phyloP scores from a whole-genome alignment of 2,888 invertebrate species.

The Heliconius hortense region DNA sequence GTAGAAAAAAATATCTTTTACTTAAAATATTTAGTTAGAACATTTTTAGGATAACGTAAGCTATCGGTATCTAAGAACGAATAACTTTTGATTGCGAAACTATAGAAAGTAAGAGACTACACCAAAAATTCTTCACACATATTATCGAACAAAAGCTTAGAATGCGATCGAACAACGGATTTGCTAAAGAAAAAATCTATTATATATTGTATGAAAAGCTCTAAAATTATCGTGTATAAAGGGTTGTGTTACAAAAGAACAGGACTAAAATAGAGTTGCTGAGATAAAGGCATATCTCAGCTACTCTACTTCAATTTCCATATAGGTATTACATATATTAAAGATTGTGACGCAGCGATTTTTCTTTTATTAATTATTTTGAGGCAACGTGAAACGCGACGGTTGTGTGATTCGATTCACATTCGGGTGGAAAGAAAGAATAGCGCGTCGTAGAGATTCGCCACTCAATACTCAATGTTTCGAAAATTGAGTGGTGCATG shows the following conservation, averaged over 20 bases:
- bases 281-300: background rate
- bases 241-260: conserved; percentile 5
- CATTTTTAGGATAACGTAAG: background rate
- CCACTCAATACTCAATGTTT: too few relatives aligned
- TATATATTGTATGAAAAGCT: conserved; percentile 6
- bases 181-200: background rate
- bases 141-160: conserved; percentile 13
- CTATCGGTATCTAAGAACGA: background rate
- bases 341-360: background rate
- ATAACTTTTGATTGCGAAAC: background rate
- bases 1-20: background rate
- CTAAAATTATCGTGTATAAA: conserved; percentile 2
- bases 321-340: background rate
- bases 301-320: background rate
- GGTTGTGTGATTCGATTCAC: too few relatives aligned
- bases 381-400: too few relatives aligned
- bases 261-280: background rate
- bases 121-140: conserved; percentile 11
- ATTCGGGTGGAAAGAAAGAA: too few relatives aligned
- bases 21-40: background rate
- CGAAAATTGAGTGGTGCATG: too few relatives aligned
- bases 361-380: too few relatives aligned
- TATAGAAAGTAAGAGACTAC: conserved; percentile 1
- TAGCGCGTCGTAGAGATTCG: too few relatives aligned
- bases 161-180: conserved; percentile 5